Conservation (phyloP, 2,888 invertebrate genomes). For the Diarsia rubi region DNA sequence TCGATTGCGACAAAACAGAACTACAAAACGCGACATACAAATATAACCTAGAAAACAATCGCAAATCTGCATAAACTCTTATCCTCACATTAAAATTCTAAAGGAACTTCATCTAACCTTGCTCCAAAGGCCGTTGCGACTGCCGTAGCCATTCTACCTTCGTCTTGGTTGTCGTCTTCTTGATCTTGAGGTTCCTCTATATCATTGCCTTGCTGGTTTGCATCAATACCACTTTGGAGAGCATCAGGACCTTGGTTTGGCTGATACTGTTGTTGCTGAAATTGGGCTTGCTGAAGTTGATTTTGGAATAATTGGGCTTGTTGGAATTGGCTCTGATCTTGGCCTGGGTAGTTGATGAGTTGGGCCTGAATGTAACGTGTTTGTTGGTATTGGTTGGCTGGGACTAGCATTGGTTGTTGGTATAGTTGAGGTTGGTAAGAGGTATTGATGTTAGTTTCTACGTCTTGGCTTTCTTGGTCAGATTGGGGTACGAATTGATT, state of each 20-base stretch:
- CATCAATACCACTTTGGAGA: conserved; percentile 83
- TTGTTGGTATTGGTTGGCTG: conserved; percentile 63
- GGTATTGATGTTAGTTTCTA: conserved; percentile 57
- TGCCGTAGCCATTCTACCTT: conserved; percentile 79
- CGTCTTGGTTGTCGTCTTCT: conserved; percentile 72
- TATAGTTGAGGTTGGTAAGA: conserved; percentile 59
- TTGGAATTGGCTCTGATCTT: conserved; percentile 67
- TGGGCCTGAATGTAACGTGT: conserved; percentile 69
- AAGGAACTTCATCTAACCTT: conserved; percentile 77
- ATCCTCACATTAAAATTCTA: conserved; percentile 69
- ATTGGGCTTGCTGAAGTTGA: conserved; percentile 59
- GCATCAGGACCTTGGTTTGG: conserved; percentile 72
- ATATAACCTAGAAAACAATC: conserved; percentile 38
- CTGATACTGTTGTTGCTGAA: conserved; percentile 63
- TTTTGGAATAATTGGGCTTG: conserved; percentile 26
- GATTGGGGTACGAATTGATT: conserved; percentile 49
- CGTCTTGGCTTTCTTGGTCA: conserved; percentile 58
- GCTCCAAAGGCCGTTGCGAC: conserved; percentile 87
- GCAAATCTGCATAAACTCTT: conserved; percentile 47
- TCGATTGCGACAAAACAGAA: conserved; percentile 27
- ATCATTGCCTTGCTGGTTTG: conserved; percentile 83
- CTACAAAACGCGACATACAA: conserved; percentile 17
- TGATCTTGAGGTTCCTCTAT: conserved; percentile 77
- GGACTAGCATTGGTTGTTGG: conserved; percentile 61
- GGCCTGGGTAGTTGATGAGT: conserved; percentile 68